Evolutionary conservation across 1,140 invertebrate genomes (phyloP), one percentile per base, ranked within the genome.

Genomic region (Drosophila eugracilis): DNA sequence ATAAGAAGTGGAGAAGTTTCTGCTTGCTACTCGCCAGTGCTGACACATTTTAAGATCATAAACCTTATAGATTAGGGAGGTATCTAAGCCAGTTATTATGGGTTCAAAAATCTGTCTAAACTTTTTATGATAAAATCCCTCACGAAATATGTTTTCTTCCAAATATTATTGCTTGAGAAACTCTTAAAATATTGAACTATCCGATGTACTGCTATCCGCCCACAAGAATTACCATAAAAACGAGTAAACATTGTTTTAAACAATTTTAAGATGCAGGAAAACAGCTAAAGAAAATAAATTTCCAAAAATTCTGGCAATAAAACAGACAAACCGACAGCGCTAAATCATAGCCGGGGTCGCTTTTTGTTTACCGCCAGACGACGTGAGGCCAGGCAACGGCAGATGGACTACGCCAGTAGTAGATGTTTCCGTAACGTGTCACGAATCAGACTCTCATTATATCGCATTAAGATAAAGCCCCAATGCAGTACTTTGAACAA

Each of bases 401-500:
- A 15, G 50, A 41, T n/a, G 26, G 15, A 60, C n/a, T n/a, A 24
- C 44, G 22, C 12, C 50, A 36, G 26, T 41, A 45, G 28, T n/a
- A 41, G 41, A 59, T 49, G 45, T 71, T 70, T 70, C 62, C 66
- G 50, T 70, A 48, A 71, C 45, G 66, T 71, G 69, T 37, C 69
- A 60, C 34, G 32, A 32, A 50, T 50, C 53, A 17, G n/a, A 28
- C 14, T 15, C 39, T 12, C 30, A 17, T 37, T n/a, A 52, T 75
- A 75, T 66, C 28, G 47, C 52, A 58, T 52, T 65, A 55, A 65
- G 72, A 75, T 75, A 75, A 75, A 58, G 21, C 39, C 19, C 30
- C 57, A 66, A 75, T 75, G 72, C 72, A 75, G 72, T 75, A 75
- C 72, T 75, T 75, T 66, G 39, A 58, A 65, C 70, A 65, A 75